phyloP scores from a whole-genome alignment of 2,888 invertebrate species.

The Caenorhabditis sp. region DNA sequence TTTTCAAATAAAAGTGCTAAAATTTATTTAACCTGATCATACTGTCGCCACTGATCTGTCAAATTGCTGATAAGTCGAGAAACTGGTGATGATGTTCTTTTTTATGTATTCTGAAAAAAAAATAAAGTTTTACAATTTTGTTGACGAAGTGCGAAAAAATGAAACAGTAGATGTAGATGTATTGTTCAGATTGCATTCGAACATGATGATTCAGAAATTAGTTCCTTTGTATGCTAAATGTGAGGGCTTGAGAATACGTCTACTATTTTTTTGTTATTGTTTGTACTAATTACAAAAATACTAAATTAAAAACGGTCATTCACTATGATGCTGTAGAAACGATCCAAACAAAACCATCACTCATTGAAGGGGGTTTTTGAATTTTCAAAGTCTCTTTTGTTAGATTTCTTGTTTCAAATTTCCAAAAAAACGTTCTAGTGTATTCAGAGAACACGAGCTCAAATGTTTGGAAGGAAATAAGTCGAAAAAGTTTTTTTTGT shows the following conservation, averaged over 20 bases:
- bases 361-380: no score
- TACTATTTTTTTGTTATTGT: background rate
- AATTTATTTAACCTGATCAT: background rate
- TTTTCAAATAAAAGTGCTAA: background rate
- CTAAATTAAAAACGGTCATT: no score
- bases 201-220: background rate
- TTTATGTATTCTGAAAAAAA: background rate
- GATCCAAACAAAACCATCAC: no score
- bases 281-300: no score
- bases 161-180: background rate
- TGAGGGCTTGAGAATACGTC: background rate
- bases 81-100: background rate
- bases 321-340: no score
- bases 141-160: background rate
- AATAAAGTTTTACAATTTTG: background rate
- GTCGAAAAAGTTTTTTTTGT: no score
- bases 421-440: no score
- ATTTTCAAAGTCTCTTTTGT: no score
- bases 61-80: background rate
- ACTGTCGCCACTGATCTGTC: background rate
- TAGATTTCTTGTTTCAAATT: no score
- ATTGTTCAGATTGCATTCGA: background rate
- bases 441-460: no score
- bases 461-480: no score
- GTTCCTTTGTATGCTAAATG: background rate